Evolutionary conservation across 2,797 vertebrate species (phyloP).

Genomic region (Tolypeutes matacus): DNA sequence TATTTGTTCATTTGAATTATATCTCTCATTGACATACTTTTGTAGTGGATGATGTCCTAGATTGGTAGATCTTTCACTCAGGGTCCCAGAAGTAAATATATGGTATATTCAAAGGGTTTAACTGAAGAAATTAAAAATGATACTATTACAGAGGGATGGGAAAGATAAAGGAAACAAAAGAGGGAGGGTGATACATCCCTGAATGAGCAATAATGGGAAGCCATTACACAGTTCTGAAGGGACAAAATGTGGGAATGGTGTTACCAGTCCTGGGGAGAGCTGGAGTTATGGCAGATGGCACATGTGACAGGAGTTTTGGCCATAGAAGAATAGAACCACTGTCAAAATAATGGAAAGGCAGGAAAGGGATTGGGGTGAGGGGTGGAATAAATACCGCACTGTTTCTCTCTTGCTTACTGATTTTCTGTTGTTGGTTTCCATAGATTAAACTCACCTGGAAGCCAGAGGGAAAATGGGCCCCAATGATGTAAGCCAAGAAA

Average conservation of each 20-base stretch:
- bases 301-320: not conserved
- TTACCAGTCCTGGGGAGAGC: not conserved
- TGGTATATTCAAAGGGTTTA: not conserved
- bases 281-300: not conserved
- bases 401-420: not conserved
- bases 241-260: no score
- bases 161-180: not conserved
- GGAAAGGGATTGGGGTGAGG: not conserved
- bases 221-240: not conserved
- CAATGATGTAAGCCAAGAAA: not conserved
- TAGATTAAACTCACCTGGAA: not conserved
- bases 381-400: not conserved
- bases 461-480: not conserved
- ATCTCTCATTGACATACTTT: not conserved
- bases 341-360: not conserved
- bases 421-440: not conserved
- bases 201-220: no score
- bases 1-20: not conserved
- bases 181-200: not conserved
- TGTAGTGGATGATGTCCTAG: not conserved
- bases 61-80: not conserved
- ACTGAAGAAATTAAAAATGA: not conserved
- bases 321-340: not conserved
- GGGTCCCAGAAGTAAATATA: not conserved
- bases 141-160: not conserved